Base-by-base conservation (phyloP, 1,140 invertebrate species). In the Calliopsis andreniformis region DNA sequence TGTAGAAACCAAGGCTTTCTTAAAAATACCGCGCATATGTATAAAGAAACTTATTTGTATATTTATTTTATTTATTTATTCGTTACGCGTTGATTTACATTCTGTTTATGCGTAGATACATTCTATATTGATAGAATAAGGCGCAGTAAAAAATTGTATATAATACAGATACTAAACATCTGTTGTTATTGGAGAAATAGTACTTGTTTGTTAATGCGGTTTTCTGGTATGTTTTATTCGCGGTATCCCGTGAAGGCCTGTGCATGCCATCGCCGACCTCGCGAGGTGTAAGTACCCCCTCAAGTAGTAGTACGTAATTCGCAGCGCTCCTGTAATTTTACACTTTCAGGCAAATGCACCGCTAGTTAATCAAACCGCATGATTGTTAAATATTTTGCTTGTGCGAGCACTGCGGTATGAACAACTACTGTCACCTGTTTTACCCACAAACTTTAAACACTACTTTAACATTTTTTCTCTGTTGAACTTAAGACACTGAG, bases 191-290 rank as follows among this genome's bases (percentile, higher is more conserved):
- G 6, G 69, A n/a, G 47, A 69, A 62, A 79, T 16, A 70, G 23
- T 16, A 23, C 8, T 35, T 56, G 28, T 83, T 79, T 61, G 78
- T 81, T 85, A 85, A 85, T 85, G 56, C 79, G 73, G 39, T 83
- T 85, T 87, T 90, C 87, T 82, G 84, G 83, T 87, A 84, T 88
- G 78, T 90, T 89, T 88, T 88, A 88, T 89, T 79, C 84, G 80
- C 87, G 82, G 87, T 90, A 87, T 84, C 81, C 87, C 83, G 85
- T 89, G 86, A 94, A 96, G 95, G 93, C 94, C 95, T 92, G 94
- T 96, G 95, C 96, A 96, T 96, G 96, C 96, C 91, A 94, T 97
- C 94, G 95, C 95, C 93, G 94, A 95, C 89, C 94, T 97, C 91
- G 95, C 95, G 90, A 95, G 95, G 94, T 97, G 96, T 97, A 96